These are phyloP conservation scores for Digitonthophagus gazella DNA, from an alignment of 2,888 invertebrate genomes.

Conservation along the genomic window DNA sequence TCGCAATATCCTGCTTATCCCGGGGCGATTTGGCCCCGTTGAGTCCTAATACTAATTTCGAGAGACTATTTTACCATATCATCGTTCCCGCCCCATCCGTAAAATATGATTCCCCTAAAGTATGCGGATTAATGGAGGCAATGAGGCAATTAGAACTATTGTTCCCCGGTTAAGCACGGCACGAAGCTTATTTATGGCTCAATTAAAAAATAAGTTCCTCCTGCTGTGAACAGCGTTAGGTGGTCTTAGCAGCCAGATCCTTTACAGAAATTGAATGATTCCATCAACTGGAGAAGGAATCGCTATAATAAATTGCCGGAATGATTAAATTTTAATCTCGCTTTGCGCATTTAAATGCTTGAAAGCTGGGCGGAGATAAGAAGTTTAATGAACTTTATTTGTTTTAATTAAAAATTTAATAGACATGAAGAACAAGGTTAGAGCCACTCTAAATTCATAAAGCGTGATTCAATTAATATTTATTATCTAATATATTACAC, in stretches of 20 bases:
- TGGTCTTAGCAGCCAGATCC: background rate
- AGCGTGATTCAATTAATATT: too few relatives aligned
- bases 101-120: constrained; percentile 15
- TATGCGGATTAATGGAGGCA: constrained; percentile 16
- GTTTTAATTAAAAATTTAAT: background rate
- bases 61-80: constrained; percentile 11
- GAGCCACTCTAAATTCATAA: too few relatives aligned
- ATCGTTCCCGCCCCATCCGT: constrained; percentile 1
- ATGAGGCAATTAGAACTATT: constrained; percentile 15
- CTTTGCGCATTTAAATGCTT: background rate
- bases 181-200: constrained; percentile 22
- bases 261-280: background rate
- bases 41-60: constrained; percentile 10
- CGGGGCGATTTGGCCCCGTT: constrained; percentile 2
- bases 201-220: constrained; percentile 27
- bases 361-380: background rate
- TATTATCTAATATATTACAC: too few relatives aligned
- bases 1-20: background rate
- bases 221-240: background rate
- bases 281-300: background rate
- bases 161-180: constrained; percentile 4
- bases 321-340: background rate
- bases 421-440: background rate
- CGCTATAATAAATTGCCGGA: background rate
- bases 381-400: background rate